phyloP scores from a whole-genome alignment of 2,113 vertebrate genomes.

The Actinemys pallida region DNA sequence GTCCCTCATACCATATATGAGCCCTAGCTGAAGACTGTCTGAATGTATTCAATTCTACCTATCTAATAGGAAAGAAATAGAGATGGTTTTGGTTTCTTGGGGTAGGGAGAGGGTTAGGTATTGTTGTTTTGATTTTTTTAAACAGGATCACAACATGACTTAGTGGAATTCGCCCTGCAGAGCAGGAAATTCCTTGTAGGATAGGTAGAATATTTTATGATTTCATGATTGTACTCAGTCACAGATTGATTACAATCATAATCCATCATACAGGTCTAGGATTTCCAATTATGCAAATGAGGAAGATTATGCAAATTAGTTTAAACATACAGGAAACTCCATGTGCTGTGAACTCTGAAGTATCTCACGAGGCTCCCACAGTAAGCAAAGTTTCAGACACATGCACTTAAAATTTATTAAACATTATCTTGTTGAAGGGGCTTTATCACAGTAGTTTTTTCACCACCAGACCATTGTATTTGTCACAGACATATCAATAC shows the following conservation, averaged over 20 bases:
- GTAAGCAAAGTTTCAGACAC: background rate
- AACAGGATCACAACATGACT: background rate
- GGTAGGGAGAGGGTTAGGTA: fast-evolving
- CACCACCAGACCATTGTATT: background rate
- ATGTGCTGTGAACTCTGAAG: background rate
- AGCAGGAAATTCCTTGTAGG: background rate
- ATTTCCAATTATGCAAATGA: background rate
- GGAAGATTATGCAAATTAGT: background rate
- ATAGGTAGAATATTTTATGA: background rate
- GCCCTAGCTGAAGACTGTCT: background rate
- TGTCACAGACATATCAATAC: background rate
- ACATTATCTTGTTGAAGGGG: fast-evolving
- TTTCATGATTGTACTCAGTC: background rate
- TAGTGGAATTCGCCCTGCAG: background rate
- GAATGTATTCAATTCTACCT: fast-evolving
- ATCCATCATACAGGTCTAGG: fast-evolving
- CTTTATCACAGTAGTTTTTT: background rate
- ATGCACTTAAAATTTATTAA: background rate
- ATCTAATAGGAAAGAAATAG: background rate
- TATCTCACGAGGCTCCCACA: background rate
- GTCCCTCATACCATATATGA: background rate
- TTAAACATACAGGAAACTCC: fast-evolving
- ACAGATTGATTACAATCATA: background rate
- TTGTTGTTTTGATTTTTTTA: background rate
- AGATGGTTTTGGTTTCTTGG: background rate